phyloP scores from a whole-genome alignment of 2,113 vertebrate genomes.

The Cnemophilus loriae region DNA sequence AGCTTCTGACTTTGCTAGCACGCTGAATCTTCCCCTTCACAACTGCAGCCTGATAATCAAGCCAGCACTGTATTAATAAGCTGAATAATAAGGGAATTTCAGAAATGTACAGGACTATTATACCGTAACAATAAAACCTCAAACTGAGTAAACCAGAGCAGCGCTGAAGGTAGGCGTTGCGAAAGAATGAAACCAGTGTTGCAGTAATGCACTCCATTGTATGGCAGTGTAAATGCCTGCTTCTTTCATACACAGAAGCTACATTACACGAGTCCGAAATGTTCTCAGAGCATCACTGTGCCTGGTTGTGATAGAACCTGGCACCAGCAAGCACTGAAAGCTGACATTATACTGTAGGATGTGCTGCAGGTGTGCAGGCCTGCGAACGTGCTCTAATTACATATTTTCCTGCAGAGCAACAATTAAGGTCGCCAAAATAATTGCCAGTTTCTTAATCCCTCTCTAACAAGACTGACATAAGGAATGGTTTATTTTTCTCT shows the following conservation, averaged over 20 bases:
- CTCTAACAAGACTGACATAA: slow-evolving; percentile 85
- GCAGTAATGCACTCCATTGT: slow-evolving; percentile 97
- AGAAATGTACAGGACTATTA: slow-evolving; percentile 97
- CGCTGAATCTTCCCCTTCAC: slow-evolving; percentile 83
- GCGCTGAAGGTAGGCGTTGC: slow-evolving; percentile 92
- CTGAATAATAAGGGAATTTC: slow-evolving; percentile 99
- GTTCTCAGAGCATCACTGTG: slow-evolving; percentile 94
- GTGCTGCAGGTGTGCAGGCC: slow-evolving; percentile 97
- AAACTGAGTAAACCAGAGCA: slow-evolving; percentile 88
- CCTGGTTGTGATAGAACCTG: slow-evolving; percentile 93
- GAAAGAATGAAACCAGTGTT: slow-evolving; percentile 97
- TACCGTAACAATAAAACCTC: slow-evolving; percentile 96
- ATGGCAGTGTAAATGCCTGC: slow-evolving; percentile 92
- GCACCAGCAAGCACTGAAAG: slow-evolving; percentile 88
- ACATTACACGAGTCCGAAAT: slow-evolving; percentile 94
- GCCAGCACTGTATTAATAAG: slow-evolving; percentile 96
- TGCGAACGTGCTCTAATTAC: slow-evolving; percentile 94
- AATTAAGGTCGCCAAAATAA: slow-evolving; percentile 99
- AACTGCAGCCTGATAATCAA: slow-evolving; percentile 88
- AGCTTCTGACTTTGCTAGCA: slow-evolving; percentile 82
- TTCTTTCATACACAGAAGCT: slow-evolving; percentile 93
- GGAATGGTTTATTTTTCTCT: slow-evolving; percentile 77
- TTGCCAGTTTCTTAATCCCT: slow-evolving; percentile 91
- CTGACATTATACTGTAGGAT: slow-evolving; percentile 92
- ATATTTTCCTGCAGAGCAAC: slow-evolving; percentile 91